Evolutionary conservation across 1,140 invertebrate genomes (phyloP), one percentile per base, ranked within the genome.

Genomic region (Calosoma granatense): DNA sequence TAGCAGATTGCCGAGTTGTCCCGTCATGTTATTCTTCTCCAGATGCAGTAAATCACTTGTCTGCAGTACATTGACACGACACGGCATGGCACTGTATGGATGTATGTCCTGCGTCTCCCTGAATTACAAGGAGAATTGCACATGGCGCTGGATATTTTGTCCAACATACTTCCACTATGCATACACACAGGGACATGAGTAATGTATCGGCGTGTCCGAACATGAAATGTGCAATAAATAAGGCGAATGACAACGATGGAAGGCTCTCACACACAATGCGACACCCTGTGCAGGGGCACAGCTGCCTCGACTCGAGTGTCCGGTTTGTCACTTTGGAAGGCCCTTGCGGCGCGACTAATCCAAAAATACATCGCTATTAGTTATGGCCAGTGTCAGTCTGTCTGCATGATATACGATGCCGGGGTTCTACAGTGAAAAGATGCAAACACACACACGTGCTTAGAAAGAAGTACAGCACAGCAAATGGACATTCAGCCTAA

Each of bases 351-450:
- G 54, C 56, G 56, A 64, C 62, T 61, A 65, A 65, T 65, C 57
- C 56, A 58, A 63, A 67, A 64, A 67, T 62, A 67, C 61, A 67
- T 64, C 59, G 60, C 60, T 62, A 64, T 67, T 67, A 67, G 65
- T 67, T 67, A 67, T 65, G 65, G 65, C 59, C 60, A 60, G 57
- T 59, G 61, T 65, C 59, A 63, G 41, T 4, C 61, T 57, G 60
- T 56, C 53, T 51, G 56, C 54, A 62, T 65, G 64, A 65, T 65
- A 64, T 65, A 65, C 64, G 41, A 47, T 14, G 26, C 26, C 4
- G 26, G 6, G 26, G 26, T 4, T 6, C 26, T 6, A 30, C 26
- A n/a, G n/a, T 30, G 26, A 30, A 30, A 30, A 30, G 26, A 30
- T 30, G 14, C 26, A 30, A 30, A 30, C 26, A 30, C 14, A 6